phyloP scores from a whole-genome alignment of 2,888 invertebrate genomes.

The Trachelus stipa region DNA sequence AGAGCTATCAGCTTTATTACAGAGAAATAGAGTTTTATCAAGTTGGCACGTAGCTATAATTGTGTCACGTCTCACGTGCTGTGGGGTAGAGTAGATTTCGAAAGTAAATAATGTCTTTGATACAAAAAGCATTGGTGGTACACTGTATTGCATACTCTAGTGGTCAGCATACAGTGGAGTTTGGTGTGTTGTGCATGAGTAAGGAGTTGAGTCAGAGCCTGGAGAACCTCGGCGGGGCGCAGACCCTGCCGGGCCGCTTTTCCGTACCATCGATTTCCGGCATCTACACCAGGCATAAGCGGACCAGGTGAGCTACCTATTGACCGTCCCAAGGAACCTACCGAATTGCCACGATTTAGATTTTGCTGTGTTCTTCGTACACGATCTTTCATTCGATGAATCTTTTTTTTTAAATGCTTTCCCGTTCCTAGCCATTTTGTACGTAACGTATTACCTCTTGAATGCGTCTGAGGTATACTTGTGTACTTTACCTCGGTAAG shows the following conservation, averaged over 20 bases:
- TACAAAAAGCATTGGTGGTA: conserved; percentile 64
- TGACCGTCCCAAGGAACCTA: conserved; percentile 15
- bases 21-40: no score
- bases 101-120: conserved; percentile 33
- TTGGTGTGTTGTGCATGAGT: conserved; percentile 68
- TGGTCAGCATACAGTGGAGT: conserved; percentile 68
- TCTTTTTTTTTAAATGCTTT: no score
- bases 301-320: conserved; percentile 77
- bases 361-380: no score
- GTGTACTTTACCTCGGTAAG: background rate
- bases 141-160: conserved; percentile 67
- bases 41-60: no score
- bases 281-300: conserved; percentile 84
- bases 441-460: no score
- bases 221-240: conserved; percentile 73
- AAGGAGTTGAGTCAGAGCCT: conserved; percentile 70
- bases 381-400: no score
- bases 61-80: no score
- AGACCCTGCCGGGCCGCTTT: conserved; percentile 76
- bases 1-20: no score
- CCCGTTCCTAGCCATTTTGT: no score
- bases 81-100: conserved; percentile 19
- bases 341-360: no score
- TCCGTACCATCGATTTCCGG: conserved; percentile 75
- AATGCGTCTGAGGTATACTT: background rate